Percentiles rank a stretch among this genome's conserved stretches.
These are phyloP conservation scores for Gallinago solitaria DNA, from an alignment of 2,797 vertebrate genomes.

Conservation along the genomic window DNA sequence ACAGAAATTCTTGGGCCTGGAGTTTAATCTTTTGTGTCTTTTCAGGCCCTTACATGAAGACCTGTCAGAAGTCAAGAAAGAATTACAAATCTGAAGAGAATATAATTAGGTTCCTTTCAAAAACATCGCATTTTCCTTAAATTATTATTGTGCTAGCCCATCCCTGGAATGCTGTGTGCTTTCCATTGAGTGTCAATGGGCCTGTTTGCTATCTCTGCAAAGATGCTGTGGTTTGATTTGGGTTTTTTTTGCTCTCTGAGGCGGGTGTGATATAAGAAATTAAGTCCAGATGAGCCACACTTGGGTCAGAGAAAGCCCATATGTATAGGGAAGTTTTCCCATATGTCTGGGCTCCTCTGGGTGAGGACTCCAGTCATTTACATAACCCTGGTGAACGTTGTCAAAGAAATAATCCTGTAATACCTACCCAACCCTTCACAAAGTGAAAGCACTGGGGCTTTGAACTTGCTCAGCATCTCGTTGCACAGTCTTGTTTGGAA, in stretches of 20 bases:
- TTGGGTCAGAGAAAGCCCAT: not conserved
- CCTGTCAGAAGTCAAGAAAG: not conserved
- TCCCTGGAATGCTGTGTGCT: not conserved
- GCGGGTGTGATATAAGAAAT: not conserved
- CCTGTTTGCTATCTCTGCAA: not conserved
- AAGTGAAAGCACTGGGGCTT: not conserved
- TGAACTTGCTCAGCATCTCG: not conserved
- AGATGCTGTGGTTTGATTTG: not conserved
- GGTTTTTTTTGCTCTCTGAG: not conserved
- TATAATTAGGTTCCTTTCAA: not conserved
- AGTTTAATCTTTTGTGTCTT: not conserved
- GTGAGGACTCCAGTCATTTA: not conserved
- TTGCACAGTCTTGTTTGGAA: not conserved
- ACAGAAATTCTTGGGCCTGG: not conserved
- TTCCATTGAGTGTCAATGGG: not conserved
- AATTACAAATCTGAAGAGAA: not conserved
- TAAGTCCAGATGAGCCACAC: not conserved
- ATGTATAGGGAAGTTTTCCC: not conserved
- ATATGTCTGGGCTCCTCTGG: not conserved
- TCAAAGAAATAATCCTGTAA: not conserved
- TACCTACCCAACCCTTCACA: not conserved
- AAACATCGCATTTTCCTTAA: not conserved
- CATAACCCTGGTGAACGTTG: accelerated
- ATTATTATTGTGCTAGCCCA: not conserved
- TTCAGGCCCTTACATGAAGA: not conserved